Conservation (phyloP, 2,888 invertebrate genomes). For the Neoaliturus tenellus region DNA sequence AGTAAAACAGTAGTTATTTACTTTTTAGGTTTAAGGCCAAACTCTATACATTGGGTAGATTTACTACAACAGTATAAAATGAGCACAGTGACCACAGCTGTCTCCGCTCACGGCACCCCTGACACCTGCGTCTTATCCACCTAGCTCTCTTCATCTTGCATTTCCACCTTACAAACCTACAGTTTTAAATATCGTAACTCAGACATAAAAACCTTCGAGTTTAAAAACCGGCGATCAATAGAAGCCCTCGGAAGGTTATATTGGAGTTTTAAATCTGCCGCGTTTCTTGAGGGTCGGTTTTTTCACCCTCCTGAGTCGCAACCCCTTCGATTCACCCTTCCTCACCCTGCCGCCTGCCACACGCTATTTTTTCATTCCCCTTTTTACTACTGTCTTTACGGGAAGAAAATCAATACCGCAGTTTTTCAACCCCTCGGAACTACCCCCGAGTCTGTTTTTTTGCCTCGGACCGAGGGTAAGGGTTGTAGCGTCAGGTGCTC, state of each 20-base stretch:
- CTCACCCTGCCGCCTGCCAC: constrained; percentile 56
- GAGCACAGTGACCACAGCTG: too few species aligned
- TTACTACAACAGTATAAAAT: too few species aligned
- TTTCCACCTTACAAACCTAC: neutral
- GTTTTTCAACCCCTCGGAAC: constrained; percentile 57
- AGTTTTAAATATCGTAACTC: constrained; percentile 1
- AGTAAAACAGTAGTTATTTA: too few species aligned
- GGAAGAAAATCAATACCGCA: constrained; percentile 57
- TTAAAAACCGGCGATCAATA: neutral
- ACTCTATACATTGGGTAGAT: too few species aligned
- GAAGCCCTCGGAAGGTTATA: constrained; percentile 36
- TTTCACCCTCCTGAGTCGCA: constrained; percentile 45
- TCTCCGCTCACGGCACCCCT: too few species aligned
- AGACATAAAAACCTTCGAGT: neutral
- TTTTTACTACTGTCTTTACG: constrained; percentile 58
- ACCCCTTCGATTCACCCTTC: constrained; percentile 52
- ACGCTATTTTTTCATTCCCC: constrained; percentile 57
- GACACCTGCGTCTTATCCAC: too few species aligned
- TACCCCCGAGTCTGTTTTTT: constrained; percentile 57
- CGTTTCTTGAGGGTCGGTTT: constrained; percentile 51
- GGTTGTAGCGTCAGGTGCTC: constrained; percentile 39
- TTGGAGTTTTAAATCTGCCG: constrained; percentile 49
- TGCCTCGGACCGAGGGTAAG: constrained; percentile 11
- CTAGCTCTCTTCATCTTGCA: too few species aligned
- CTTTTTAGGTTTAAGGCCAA: too few species aligned